Base-by-base conservation (phyloP, 2,888 invertebrate genomes). In the Polyommatus iphigenia region DNA sequence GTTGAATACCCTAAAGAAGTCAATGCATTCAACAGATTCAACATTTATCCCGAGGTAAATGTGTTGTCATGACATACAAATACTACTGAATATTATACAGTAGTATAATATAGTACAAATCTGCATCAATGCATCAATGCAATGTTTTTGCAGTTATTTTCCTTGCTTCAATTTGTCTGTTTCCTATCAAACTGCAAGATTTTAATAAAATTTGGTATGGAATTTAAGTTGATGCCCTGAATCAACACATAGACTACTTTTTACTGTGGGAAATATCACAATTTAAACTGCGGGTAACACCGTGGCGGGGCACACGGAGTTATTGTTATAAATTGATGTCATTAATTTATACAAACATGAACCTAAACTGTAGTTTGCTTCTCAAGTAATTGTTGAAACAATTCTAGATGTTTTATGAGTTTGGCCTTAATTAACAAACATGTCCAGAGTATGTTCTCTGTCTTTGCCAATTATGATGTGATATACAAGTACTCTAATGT, bases 1-100 rank as follows among this genome's bases (percentile, higher is more conserved):
- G 97, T 98, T 0, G 98, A 98, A 87, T 97, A 96, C 87, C 98
- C 98, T 0, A 95, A 95, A 77, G 96, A 96, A 77, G 96, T 98
- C 36, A 98, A 98, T 88, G 97, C 97, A 0, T 93, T 97, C 62
- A 96, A 96, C 84, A 93, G 97, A 77, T 98, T 98, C 87, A 98
- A 97, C 88, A 95, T 98, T 77, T 95, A 97, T 85, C 98, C 98
- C 1, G 98, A 98, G 95, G 96, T 98, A 54, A 46, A 46, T 3
- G 3, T 46, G 13, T 13, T 54, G 1, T 15, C 18, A 54, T 15
- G 18, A 54, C 54, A 54, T 54, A 15, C 18, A 54, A 54, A 54
- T 54, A 18, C 54, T 54, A 18, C 18, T 54, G 54, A 54, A 18
- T 54, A 18, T 5, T 54, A 54, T 18, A 54, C 4, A 54, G 46